Percentiles rank a stretch among this genome's conserved stretches.
phyloP scores from a whole-genome alignment of 1,140 invertebrate genomes.

The Cyrtorhinus lividipennis region DNA sequence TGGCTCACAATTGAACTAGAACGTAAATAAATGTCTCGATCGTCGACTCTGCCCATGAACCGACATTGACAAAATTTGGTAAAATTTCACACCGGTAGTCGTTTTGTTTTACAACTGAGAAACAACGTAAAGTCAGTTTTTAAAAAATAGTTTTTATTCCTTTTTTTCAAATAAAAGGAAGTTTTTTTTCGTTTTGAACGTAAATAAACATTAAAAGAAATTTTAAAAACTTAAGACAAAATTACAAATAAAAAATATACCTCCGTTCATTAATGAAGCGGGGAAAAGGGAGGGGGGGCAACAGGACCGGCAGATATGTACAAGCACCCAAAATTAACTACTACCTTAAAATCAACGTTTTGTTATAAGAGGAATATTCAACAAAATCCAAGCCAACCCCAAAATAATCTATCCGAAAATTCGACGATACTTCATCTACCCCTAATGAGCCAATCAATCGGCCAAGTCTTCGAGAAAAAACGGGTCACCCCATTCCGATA shows the following conservation, averaged over 20 bases:
- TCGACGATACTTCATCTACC: not conserved
- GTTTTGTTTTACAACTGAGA: too few species aligned
- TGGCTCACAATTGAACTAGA: too few species aligned
- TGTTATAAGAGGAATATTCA: not conserved
- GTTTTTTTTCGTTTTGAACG: not conserved
- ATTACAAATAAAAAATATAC: not conserved
- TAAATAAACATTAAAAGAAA: not conserved
- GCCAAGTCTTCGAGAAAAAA: not conserved
- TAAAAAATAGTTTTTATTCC: too few species aligned
- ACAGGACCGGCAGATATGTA: not conserved
- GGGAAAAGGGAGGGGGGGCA: too few species aligned
- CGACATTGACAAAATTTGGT: too few species aligned
- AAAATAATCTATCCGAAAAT: not conserved
- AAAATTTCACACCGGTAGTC: too few species aligned
- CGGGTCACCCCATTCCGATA: not conserved
- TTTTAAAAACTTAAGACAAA: not conserved
- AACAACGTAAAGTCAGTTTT: too few species aligned
- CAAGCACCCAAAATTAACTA: constrained; percentile 4
- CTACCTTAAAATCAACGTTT: not conserved
- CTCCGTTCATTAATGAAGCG: not conserved
- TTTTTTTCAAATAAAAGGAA: too few species aligned
- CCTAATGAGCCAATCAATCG: not conserved
- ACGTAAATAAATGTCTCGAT: too few species aligned
- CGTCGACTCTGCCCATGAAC: too few species aligned
- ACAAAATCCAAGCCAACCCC: not conserved